Base-by-base conservation (phyloP, 2,797 vertebrate genomes). In the Scleropages formosus region DNA sequence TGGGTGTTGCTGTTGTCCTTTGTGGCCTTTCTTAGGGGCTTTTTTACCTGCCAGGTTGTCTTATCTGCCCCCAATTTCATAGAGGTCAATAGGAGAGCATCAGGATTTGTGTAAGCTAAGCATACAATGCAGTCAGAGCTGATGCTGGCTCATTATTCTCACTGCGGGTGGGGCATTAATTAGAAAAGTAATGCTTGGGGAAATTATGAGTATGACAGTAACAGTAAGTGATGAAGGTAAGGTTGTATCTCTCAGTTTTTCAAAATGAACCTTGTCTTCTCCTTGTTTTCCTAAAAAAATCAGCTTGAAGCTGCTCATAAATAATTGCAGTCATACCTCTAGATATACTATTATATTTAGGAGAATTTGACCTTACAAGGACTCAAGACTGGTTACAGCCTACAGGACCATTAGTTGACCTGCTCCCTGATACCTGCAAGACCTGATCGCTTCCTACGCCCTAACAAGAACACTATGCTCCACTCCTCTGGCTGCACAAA, bases 181-280 rank as follows among this genome's bases (percentile, higher is more conserved):
- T 68, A 49, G 46, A 67, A 49, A 46, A 69, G 46, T 22, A 69
- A 69, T 15, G 69, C 67, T 51, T 24, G 53, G 67, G 46, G 67
- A 69, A 69, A 69, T 69, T 51, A 69, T 22, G 46, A 51, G 67
- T 69, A 53, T 49, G 67, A 69, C 67, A 69, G 67, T 53, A 49
- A 24, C 67, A 51, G 67, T 69, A 67, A 69, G 53, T 26, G 46
- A 51, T 46, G 67, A 51, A 51, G 67, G 67, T 69, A 26, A 49
- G 69, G 51, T 46, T 69, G 69, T 51, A 69, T 69, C 46, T 49
- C 46, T 51, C 49, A 69, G 69, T 24, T 53, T 69, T 69, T 69
- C 46, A 51, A 69, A 69, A 51, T 51, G 51, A 69, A 69, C 20
- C 53, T 2, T 6, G 31, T 39, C 31, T 39, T 39, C 39, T n/a